These are phyloP conservation scores for Saiga tatarica DNA, from an alignment of 2,113 vertebrate species.

Conservation along the genomic window DNA sequence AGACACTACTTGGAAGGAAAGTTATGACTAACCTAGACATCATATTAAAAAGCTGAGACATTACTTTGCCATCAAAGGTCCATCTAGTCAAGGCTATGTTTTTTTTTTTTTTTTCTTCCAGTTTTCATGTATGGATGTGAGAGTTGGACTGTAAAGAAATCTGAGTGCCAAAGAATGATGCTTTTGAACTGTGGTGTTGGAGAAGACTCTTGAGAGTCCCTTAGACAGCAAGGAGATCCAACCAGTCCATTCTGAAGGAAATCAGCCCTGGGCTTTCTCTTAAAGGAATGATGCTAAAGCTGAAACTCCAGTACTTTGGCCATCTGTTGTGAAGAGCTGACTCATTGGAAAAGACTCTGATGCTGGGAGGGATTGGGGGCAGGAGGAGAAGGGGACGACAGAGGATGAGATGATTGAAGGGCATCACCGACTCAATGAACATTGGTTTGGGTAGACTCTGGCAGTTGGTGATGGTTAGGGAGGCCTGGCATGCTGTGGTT, in stretches of 20 bases:
- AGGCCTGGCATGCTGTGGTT: fast-evolving
- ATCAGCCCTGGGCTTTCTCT: neutral
- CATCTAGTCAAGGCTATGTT: neutral
- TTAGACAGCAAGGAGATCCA: neutral
- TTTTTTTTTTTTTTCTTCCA: neutral
- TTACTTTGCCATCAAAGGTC: neutral
- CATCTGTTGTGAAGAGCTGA: neutral
- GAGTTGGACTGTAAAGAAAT: neutral
- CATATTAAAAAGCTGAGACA: neutral
- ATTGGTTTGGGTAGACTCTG: neutral
- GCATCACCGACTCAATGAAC: neutral
- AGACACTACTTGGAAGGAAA: neutral
- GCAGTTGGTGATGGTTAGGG: neutral
- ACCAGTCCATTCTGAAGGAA: neutral
- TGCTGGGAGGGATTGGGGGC: neutral
- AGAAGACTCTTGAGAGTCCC: neutral
- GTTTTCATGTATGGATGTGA: neutral
- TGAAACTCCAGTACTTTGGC: neutral
- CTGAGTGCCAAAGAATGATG: neutral
- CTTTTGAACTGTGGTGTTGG: neutral
- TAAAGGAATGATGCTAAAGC: neutral
- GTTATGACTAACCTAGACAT: neutral
- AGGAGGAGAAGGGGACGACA: neutral
- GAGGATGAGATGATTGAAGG: neutral
- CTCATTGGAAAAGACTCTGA: neutral